phyloP scores from a whole-genome alignment of 1,140 invertebrate genomes.

The Aporrectodea caliginosa region DNA sequence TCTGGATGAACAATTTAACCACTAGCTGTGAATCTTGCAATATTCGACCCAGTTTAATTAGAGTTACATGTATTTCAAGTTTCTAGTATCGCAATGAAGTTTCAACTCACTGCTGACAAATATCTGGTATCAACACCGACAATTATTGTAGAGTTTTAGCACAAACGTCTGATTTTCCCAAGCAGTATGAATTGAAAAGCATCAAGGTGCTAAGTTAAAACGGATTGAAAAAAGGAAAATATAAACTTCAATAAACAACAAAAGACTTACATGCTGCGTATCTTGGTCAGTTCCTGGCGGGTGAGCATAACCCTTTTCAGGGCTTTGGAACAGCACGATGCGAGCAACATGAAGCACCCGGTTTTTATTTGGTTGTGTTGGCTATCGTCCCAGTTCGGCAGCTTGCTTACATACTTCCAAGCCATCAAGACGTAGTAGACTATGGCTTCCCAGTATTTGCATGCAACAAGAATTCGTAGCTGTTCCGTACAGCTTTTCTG shows the following conservation, averaged over 20 bases:
- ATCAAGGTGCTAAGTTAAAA: too few relatives aligned
- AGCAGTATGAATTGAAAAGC: too few relatives aligned
- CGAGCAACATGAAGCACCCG: not conserved
- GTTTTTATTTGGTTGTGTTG: not conserved
- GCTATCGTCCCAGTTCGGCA: not conserved
- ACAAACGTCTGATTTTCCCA: too few relatives aligned
- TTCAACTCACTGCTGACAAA: too few relatives aligned
- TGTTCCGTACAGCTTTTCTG: not conserved
- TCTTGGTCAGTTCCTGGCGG: not conserved
- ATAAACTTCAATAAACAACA: not conserved
- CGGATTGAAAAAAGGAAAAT: too few relatives aligned
- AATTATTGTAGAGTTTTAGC: too few relatives aligned
- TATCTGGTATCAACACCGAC: too few relatives aligned
- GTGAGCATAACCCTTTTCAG: not conserved
- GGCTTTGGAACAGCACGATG: not conserved
- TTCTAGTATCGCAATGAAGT: too few relatives aligned
- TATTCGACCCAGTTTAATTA: too few relatives aligned
- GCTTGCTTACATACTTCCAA: not conserved
- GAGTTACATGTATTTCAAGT: too few relatives aligned
- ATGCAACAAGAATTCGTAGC: not conserved
- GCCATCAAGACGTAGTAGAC: not conserved
- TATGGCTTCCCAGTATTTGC: not conserved
- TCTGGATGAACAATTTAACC: too few relatives aligned
- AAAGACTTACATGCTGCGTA: not conserved
- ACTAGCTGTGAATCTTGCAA: too few relatives aligned